Evolutionary conservation across 2,113 vertebrate species (phyloP), one percentile per base, ranked within the genome.

Genomic region (Syngnathoides biaculeatus): DNA sequence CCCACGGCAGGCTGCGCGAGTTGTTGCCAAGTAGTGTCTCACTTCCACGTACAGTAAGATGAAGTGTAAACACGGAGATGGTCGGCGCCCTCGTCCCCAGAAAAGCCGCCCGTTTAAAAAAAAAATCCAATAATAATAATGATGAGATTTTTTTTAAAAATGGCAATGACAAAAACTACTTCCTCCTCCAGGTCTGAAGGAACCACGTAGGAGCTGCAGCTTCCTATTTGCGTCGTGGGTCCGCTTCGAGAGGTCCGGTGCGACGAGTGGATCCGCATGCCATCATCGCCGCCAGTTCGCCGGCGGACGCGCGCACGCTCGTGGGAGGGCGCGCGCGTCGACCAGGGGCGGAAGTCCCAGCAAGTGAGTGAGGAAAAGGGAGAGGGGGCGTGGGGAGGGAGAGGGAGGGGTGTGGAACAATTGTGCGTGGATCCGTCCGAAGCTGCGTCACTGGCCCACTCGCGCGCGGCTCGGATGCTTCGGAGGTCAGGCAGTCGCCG

Each of bases 311-410:
- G 67, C 79, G 79, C 74, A 8, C 64, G 53, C 67, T 22, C 38
- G 43, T 72, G 72, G 78, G 71, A 71, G 79, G 60, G 17, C 42
- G 71, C 40, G 55, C 55, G 15, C 55, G 81, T 61, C 64, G 64
- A 82, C 69, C 74, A 30, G 79, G 82, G 88, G 82, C 89, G 91
- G 92, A 92, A 92, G 90, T 91, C 78, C 12, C 69, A 79, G 89
- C 87, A 91, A 90, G 80, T 81, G 38, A 20, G 35, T 2, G 6
- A 52, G 13, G 10, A n/a, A n/a, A n/a, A 15, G 0, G 17, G 11
- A 15, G n/a, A 30, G 12, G 8, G 38, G n/a, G 26, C 8, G 13
- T 64, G 9, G 39, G 14, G 2, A 10, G 20, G 0, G 20, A 2
- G 24, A 10, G 12, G 19, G 26, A 12, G 19, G 67, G 20, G 59